phyloP scores from a whole-genome alignment of 2,113 vertebrate genomes.

The Hirundichthys speculiger region DNA sequence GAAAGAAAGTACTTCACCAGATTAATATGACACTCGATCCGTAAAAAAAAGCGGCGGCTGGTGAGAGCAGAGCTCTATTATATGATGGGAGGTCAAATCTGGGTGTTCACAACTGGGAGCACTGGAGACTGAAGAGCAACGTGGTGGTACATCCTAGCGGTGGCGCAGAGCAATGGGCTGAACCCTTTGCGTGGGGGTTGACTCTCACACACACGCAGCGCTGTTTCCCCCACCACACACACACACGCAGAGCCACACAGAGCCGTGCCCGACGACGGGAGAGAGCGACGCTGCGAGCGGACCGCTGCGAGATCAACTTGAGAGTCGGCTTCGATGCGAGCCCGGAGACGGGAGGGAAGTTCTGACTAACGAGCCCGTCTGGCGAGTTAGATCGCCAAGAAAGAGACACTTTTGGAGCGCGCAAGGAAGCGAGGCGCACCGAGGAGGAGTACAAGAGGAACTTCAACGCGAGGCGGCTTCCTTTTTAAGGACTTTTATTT shows the following conservation, averaged over 20 bases:
- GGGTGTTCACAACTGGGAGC: slow-evolving; percentile 48
- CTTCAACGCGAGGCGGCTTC: slow-evolving; percentile 49
- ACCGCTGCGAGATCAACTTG: slow-evolving; percentile 50
- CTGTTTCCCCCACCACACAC: slow-evolving; percentile 46
- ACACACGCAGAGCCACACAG: slow-evolving; percentile 52
- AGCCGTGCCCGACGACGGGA: slow-evolving; percentile 54
- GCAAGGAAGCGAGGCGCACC: slow-evolving; percentile 65
- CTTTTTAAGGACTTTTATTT: slow-evolving; percentile 21
- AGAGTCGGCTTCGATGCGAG: slow-evolving; percentile 50
- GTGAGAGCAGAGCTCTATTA: slow-evolving; percentile 10
- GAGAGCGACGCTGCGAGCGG: slow-evolving; percentile 44
- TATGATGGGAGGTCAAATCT: slow-evolving; percentile 68
- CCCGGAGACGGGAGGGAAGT: background rate
- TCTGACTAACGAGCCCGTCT: background rate
- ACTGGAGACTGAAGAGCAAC: slow-evolving; percentile 72
- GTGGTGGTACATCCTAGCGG: slow-evolving; percentile 87
- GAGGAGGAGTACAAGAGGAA: slow-evolving; percentile 53
- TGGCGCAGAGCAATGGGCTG: slow-evolving; percentile 80
- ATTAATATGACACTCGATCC: slow-evolving; percentile 28
- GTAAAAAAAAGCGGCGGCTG: too few species aligned
- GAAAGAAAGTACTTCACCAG: background rate
- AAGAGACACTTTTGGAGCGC: slow-evolving; percentile 28
- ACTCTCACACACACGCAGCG: slow-evolving; percentile 74
- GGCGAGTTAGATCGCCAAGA: background rate
- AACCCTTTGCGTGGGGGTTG: slow-evolving; percentile 78